Evolutionary conservation across 92 coral and sea anemone species (phyloP), one percentile per base, ranked within the genome.

Genomic region (Metridium senile): DNA sequence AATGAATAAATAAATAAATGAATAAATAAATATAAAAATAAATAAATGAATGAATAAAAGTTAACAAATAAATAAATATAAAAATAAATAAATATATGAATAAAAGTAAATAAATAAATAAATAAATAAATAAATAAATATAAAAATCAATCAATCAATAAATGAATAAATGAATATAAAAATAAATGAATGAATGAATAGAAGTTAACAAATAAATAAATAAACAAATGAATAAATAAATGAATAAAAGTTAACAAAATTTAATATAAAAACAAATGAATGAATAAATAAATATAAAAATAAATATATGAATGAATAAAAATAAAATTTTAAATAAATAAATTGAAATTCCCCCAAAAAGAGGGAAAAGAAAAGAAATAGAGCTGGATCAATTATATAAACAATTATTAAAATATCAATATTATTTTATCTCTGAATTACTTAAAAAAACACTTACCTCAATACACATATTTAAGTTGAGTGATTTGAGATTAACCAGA

Each of bases 391-490:
- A 39, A 39, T 39, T 4, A 39, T 39, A 13, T 39, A 13, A 39
- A 6, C 49, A 39, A 13, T 13, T 39, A 39, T 6, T 13, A 39
- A 6, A 39, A n/a, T n/a, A n/a, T n/a, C n/a, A n/a, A n/a, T n/a
- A n/a, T n/a, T n/a, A n/a, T n/a, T n/a, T n/a, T n/a, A n/a, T n/a
- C n/a, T n/a, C n/a, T n/a, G n/a, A n/a, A n/a, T n/a, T n/a, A n/a
- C n/a, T n/a, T n/a, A 39, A 39, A 13, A 39, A 13, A 39, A 39
- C 49, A 52, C 62, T 57, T 72, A 91, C 97, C 91, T 91, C 90
- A 23, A 82, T 80, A 43, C 97, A 91, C 97, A 91, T 91, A 74
- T 91, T 89, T 62, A 91, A 79, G 82, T 91, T 91, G 39, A 91
- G 75, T 9, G 89, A 74, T 8, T 52, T 85, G 1, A 91, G 82